These are phyloP conservation scores for Channallabes apus DNA, from an alignment of 2,797 vertebrate species.

Conservation along the genomic window DNA sequence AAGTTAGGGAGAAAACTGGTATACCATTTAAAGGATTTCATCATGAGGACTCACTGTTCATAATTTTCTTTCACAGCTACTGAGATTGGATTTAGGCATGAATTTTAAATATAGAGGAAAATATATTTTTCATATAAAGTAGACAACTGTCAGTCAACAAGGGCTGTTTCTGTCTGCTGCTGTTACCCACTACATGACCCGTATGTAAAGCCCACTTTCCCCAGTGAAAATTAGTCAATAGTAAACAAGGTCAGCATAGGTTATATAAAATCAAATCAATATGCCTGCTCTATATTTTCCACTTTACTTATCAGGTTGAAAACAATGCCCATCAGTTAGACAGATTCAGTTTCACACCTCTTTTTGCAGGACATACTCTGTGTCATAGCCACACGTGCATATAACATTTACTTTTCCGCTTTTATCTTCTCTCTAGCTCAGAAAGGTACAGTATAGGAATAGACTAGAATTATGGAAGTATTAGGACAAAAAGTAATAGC, in stretches of 20 bases:
- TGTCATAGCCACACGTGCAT: neutral
- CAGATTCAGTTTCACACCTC: neutral
- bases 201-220: neutral
- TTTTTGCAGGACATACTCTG: neutral
- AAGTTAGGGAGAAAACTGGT: too few relatives aligned
- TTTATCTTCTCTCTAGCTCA: neutral
- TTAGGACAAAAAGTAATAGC: too few relatives aligned
- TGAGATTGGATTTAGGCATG: neutral
- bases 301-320: neutral
- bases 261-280: conserved; percentile 52
- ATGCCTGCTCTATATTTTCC: conserved; percentile 19
- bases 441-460: neutral
- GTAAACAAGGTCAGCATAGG: conserved; percentile 36
- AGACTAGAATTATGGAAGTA: neutral
- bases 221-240: conserved; percentile 1
- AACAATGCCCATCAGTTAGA: conserved; percentile 36
- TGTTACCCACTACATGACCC: neutral
- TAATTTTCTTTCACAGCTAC: neutral
- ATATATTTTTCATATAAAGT: neutral
- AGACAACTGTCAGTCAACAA: neutral
- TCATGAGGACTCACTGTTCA: neutral
- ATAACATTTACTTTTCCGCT: neutral
- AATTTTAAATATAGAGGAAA: neutral
- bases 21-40: neutral
- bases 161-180: neutral